Evolutionary conservation across 2,797 vertebrate species (phyloP), one percentile per base, ranked within the genome.

Genomic region (Acanthis flammea): DNA sequence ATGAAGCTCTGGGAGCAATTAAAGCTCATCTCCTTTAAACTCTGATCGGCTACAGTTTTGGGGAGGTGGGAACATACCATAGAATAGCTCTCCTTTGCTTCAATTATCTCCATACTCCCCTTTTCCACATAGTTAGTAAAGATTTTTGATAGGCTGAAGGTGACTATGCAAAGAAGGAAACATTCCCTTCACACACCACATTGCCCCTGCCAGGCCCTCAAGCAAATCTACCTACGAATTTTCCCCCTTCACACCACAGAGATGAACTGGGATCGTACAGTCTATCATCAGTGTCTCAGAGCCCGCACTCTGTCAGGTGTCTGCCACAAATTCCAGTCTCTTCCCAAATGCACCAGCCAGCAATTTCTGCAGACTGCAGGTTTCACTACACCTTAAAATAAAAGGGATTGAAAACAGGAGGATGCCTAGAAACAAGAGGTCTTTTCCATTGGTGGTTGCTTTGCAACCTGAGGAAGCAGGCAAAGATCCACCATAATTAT

Each of bases 401-500:
- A 81, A 84, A 83, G 68, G 41, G 65, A 88, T 13, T 15, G 8
- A 63, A 84, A 67, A 19, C 24, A 70, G 63, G 14, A 74, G 31
- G 55, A 21, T n/a, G 51, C 50, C 19, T 53, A 53, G 27, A 81
- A 50, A 74, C 22, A 8, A 65, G 28, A 86, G 22, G 74, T 22
- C 47, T 92, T 90, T 85, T 55, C 91, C 72, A 90, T 66, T 65
- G 39, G 62, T 33, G 22, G 48, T 42, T 84, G 42, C 85, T 97
- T 92, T 94, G 81, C 85, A 90, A 89, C 21, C 51, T 22, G 22
- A 80, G 86, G 88, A 45, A 57, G 90, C 47, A 86, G 94, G 90
- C 90, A 95, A 94, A 97, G 92, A 71, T 93, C 79, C 91, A 86
- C 91, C 80, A 80, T 75, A 96, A 94, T 86, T 72, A 96, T 30